phyloP scores from a whole-genome alignment of 35 echinoderm and acorn worm genomes.

The Diadema setosum region DNA sequence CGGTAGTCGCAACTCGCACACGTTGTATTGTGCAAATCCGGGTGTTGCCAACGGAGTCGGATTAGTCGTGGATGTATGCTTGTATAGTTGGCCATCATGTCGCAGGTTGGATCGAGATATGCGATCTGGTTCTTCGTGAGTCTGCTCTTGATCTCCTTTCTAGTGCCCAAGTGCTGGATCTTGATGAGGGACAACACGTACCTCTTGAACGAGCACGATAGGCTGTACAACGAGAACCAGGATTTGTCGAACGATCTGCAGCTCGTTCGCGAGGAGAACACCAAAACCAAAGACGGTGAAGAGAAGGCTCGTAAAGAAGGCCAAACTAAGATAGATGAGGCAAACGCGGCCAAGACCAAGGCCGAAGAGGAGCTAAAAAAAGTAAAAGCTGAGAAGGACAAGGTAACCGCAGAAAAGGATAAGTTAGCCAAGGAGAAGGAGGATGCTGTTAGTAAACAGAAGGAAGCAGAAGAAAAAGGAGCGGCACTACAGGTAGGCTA shows the following conservation, averaged over 20 bases:
- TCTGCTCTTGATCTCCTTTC: neutral
- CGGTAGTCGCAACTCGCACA: neutral
- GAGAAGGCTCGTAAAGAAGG: neutral
- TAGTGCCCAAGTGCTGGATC: neutral
- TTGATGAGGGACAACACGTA: neutral
- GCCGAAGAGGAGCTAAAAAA: neutral
- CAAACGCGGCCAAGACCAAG: neutral
- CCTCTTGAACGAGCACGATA: neutral
- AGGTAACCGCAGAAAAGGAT: neutral
- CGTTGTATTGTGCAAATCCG: neutral
- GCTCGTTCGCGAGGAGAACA: too few relatives aligned
- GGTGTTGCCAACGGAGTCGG: neutral
- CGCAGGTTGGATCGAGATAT: neutral
- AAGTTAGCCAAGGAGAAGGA: neutral
- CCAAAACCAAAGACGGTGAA: neutral
- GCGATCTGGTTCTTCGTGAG: neutral
- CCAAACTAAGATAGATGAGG: neutral
- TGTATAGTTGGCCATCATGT: neutral
- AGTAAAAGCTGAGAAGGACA: neutral
- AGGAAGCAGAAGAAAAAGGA: neutral
- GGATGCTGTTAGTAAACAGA: neutral
- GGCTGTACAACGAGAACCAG: neutral
- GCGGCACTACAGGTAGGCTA: neutral
- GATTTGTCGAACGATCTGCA: neutral
- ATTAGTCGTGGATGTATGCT: neutral